Percentiles rank a stretch among this genome's conserved stretches.
These are phyloP conservation scores for Brachystomella parvula DNA, from an alignment of 1,140 invertebrate species.

Conservation along the genomic window DNA sequence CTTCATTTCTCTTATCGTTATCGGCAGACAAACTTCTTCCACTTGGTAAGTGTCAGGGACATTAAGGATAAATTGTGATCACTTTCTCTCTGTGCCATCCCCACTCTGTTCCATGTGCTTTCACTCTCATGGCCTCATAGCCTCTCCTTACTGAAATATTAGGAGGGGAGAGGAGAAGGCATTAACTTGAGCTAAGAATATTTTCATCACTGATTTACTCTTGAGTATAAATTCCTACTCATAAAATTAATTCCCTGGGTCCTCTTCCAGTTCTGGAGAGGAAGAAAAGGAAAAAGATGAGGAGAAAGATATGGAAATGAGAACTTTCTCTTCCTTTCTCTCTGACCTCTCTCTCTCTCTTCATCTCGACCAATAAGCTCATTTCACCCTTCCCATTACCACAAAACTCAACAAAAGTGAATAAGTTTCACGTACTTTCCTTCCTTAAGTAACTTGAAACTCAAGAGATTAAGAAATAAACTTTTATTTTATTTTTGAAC, in stretches of 20 bases:
- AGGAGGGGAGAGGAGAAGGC: background rate
- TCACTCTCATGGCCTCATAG: background rate
- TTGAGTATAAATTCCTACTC: background rate
- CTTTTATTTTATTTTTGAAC: no score
- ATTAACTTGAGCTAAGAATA: background rate
- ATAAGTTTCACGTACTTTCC: no score
- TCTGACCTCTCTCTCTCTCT: no score
- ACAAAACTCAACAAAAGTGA: no score
- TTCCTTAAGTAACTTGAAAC: no score
- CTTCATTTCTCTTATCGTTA: background rate
- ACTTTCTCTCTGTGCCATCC: slow-evolving; percentile 1
- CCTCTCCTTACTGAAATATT: background rate
- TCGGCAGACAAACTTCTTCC: slow-evolving; percentile 10
- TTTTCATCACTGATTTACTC: background rate
- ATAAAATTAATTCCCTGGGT: slow-evolving; percentile 14
- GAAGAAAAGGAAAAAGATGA: background rate
- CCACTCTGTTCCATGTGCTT: background rate
- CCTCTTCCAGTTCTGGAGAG: no score
- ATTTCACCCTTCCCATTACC: no score
- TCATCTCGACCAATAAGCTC: no score
- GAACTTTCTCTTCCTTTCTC: background rate
- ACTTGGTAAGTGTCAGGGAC: slow-evolving; percentile 39
- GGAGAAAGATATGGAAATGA: background rate
- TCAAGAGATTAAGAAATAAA: no score
- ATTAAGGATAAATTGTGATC: slow-evolving; percentile 38